These are phyloP conservation scores for Tychaedon coryphoeus DNA, from an alignment of 2,113 vertebrate genomes.

Conservation along the genomic window DNA sequence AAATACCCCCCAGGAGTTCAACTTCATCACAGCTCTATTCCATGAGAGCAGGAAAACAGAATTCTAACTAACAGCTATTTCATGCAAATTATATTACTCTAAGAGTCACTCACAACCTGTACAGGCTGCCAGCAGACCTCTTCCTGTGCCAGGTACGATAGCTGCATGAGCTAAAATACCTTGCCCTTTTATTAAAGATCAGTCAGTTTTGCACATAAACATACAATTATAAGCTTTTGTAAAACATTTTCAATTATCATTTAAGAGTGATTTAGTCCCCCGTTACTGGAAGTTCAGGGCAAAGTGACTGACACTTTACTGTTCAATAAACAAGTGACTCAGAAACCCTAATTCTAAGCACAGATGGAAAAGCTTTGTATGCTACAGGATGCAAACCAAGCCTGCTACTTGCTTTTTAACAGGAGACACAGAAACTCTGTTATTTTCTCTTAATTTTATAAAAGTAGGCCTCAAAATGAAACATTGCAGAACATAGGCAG, in stretches of 20 bases:
- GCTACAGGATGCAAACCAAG: not conserved
- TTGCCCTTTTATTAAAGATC: not conserved
- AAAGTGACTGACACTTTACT: not conserved
- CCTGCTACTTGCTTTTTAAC: not conserved
- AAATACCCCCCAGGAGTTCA: not conserved
- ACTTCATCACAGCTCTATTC: not conserved
- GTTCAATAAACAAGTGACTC: not conserved
- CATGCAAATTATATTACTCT: not conserved
- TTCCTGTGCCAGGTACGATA: not conserved
- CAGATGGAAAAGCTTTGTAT: not conserved
- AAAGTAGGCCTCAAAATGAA: not conserved
- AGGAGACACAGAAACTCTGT: not conserved
- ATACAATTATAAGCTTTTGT: not conserved
- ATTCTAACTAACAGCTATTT: not conserved
- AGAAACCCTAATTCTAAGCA: not conserved
- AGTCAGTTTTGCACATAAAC: not conserved
- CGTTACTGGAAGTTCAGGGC: not conserved
- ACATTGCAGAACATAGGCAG: not conserved
- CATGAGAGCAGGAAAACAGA: not conserved
- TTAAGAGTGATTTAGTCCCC: not conserved
- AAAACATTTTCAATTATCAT: not conserved
- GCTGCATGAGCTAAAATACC: not conserved
- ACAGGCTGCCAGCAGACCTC: not conserved
- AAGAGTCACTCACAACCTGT: not conserved
- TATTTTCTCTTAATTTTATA: not conserved